Percentiles rank a stretch among this genome's conserved stretches.
These are phyloP conservation scores for Harpagoxenus sublaevis DNA, from an alignment of 2,888 invertebrate species.

Conservation along the genomic window DNA sequence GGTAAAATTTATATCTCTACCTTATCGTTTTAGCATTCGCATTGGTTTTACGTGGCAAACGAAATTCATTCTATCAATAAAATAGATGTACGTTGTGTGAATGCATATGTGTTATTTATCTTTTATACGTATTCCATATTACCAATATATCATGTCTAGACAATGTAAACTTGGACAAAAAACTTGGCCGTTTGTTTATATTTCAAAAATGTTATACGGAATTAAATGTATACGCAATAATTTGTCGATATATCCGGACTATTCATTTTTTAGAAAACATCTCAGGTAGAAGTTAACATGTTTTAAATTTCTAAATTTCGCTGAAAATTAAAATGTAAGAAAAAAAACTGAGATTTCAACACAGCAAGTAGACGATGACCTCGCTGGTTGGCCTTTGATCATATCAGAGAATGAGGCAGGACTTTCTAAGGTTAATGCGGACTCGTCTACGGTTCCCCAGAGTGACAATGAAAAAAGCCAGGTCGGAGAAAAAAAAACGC, in stretches of 20 bases:
- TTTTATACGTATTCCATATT: background rate
- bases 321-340: background rate
- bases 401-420: background rate
- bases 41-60: constrained; percentile 22
- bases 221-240: background rate
- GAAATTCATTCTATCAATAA: constrained; percentile 25
- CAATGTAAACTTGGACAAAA: constrained; percentile 19
- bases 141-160: background rate
- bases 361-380: background rate
- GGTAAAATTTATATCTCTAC: constrained; percentile 39
- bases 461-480: constrained; percentile 29
- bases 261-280: background rate
- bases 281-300: background rate
- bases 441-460: constrained; percentile 9
- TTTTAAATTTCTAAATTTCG: constrained; percentile 6
- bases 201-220: background rate
- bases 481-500: constrained; percentile 12
- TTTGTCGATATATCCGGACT: background rate
- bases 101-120: background rate
- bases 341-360: constrained; percentile 7
- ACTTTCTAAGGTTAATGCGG: constrained; percentile 24
- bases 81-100: background rate
- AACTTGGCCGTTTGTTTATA: background rate
- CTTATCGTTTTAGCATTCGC: constrained; percentile 39
- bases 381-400: background rate